Evolutionary conservation across 2,888 invertebrate species (phyloP).

Genomic region (Drosophila maculinotata): DNA sequence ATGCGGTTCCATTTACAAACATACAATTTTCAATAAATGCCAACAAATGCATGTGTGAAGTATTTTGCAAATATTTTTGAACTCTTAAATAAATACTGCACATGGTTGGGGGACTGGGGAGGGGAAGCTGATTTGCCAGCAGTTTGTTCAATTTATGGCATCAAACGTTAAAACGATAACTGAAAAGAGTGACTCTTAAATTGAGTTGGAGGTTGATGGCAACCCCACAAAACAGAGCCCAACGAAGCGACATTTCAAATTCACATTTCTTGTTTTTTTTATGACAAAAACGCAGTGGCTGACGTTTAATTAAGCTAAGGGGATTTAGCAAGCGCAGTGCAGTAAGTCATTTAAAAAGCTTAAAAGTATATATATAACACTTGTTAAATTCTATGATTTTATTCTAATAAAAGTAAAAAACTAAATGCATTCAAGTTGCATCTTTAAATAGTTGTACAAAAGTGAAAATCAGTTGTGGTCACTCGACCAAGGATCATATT

Average conservation of each 20-base stretch:
- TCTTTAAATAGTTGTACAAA: no score
- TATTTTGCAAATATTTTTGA: constrained; percentile 73
- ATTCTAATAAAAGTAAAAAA: no score
- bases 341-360: not conserved
- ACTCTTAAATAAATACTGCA: constrained; percentile 66
- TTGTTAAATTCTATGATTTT: no score
- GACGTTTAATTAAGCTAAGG: not conserved
- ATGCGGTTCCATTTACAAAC: constrained; percentile 12
- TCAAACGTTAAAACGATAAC: constrained; percentile 62
- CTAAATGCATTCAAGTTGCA: no score
- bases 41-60: constrained; percentile 62
- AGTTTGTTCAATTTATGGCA: constrained; percentile 73
- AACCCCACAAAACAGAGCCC: constrained; percentile 10
- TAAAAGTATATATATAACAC: no score
- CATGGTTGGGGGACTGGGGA: not conserved
- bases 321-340: not conserved
- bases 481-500: not conserved
- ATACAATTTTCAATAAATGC: constrained; percentile 16
- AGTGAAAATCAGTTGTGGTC: not conserved
- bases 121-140: constrained; percentile 2
- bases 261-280: constrained; percentile 4
- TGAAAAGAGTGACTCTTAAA: constrained; percentile 38
- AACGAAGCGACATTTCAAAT: constrained; percentile 19
- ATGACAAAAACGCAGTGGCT: constrained; percentile 17
- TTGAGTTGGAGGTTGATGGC: constrained; percentile 17